Base-by-base conservation (phyloP, 2,888 invertebrate species). In the Gibbula magus region DNA sequence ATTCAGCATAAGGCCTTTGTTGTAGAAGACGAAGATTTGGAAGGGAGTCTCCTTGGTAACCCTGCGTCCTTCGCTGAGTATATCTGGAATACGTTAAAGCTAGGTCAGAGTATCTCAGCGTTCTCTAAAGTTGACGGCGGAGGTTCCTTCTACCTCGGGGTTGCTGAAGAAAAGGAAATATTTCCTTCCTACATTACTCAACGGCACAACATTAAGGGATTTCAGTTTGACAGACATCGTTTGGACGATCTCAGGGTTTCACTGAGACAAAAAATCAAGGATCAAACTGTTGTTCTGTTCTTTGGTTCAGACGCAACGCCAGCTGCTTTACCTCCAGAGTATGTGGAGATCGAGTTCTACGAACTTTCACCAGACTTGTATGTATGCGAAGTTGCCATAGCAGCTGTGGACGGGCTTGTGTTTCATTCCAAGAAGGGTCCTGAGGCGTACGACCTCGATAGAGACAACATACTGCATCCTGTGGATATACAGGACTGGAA, bases 371-470 rank as follows among this genome's bases (percentile, higher is more conserved):
- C 61, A 61, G 29, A 29, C 5, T 16, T 29, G 61, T 73, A 13
- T 73, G 39, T 73, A 18, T 20, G 29, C 13, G 73, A 73, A 20
- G 73, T 73, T 18, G 73, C 73, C 10, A 35, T 45, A n/a, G 73
- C 73, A n/a, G 39, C 73, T 32, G 35, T 73, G 13, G 25, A 45
- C 39, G 73, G 73, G 16, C 22, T 73, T 13, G 18, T 73, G 73
- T 73, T 35, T 45, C 18, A 73, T 35, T n/a, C 29, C 35, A 73
- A 7, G 0, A 0, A 73, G 35, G 73, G 73, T 13, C 73, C 73
- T 16, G 73, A 73, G 20, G 73, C 73, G n/a, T 73, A 73, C 45
- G 39, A 73, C 16, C n/a, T 32, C 35, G 73, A 73, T 32, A 20
- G 13, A 13, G 29, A 25, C 25, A 25, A 22, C 13, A 45, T 10